Evolutionary conservation across 2,113 vertebrate genomes (phyloP), one percentile per base, ranked within the genome.

Genomic region (Fukomys damarensis): DNA sequence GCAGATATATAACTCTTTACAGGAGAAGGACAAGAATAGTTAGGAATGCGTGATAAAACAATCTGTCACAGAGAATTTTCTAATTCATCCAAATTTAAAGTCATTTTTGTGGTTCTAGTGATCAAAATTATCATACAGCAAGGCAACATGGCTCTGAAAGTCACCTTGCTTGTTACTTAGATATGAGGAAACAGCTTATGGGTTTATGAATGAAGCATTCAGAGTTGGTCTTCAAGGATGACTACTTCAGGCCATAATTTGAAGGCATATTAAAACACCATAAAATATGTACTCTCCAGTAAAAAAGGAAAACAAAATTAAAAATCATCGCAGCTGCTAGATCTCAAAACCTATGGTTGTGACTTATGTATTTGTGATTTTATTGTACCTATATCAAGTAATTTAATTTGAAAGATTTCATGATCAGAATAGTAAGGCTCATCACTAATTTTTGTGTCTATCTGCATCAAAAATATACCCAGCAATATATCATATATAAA

Each of bases 271-370:
- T 96, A 96, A 46, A 94, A 94, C 49, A 86, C 97, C 86, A 77
- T 91, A 93, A 96, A 97, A 97, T 96, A 97, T 82, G 72, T 95
- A 97, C 89, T 19, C 3, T 43, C 52, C 22, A 87, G 49, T 93
- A 95, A 96, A 97, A 68, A 96, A 54, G 80, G 79, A 93, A 97
- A 88, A 66, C 5, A 92, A 89, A 95, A 97, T 93, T 0, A 0
- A 86, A 97, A 97, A 87, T 77, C 52, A 46, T 87, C 74, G 81
- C 87, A 76, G 49, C 16, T 26, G 28, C 94, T 93, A 58, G 52
- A 93, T 77, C 97, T 98, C 68, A 87, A 97, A 93, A 10, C 56
- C 38, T 94, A 11, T 35, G 86, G 76, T 66, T 98, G n/a, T 77
- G 3, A 7, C 46, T 54, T 80, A 20, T 93, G 35, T 70, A 90